Conservation (phyloP, 2,797 vertebrate genomes). For the Peromyscus attwateri region DNA sequence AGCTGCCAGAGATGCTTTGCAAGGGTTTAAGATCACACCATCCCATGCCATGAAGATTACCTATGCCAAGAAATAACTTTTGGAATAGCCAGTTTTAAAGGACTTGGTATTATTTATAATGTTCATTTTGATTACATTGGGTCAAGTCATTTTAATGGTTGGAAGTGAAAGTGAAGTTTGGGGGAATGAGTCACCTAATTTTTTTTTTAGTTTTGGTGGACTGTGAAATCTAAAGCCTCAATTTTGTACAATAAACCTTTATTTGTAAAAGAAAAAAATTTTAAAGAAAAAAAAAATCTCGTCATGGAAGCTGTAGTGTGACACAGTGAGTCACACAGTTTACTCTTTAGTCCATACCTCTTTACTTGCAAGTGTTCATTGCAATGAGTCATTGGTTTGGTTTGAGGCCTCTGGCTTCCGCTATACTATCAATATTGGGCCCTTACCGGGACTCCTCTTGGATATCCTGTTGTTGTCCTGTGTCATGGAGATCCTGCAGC, state of each 20-base stretch:
- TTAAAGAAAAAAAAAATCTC: too few species aligned
- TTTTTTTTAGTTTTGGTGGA: slow-evolving; percentile 57
- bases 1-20: slow-evolving; percentile 96
- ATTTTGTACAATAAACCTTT: slow-evolving; percentile 87
- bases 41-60: slow-evolving; percentile 99
- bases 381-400: too few species aligned
- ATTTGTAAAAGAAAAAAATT: slow-evolving; percentile 64
- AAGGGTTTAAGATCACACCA: slow-evolving; percentile 98
- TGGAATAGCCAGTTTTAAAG: slow-evolving; percentile 39
- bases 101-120: slow-evolving; percentile 79
- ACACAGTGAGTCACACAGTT: too few species aligned
- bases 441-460: too few species aligned
- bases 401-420: too few species aligned
- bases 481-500: too few species aligned
- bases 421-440: too few species aligned
- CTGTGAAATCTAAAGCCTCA: slow-evolving; percentile 70
- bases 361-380: too few species aligned
- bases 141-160: slow-evolving; percentile 1
- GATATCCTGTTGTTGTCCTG: too few species aligned
- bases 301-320: too few species aligned
- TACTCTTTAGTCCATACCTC: too few species aligned
- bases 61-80: slow-evolving; percentile 95
- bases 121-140: slow-evolving; percentile 24
- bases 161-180: slow-evolving; percentile 54
- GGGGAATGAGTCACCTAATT: slow-evolving; percentile 21